Conservation (phyloP, 2,113 vertebrate genomes). For the Heterochromis multidens region DNA sequence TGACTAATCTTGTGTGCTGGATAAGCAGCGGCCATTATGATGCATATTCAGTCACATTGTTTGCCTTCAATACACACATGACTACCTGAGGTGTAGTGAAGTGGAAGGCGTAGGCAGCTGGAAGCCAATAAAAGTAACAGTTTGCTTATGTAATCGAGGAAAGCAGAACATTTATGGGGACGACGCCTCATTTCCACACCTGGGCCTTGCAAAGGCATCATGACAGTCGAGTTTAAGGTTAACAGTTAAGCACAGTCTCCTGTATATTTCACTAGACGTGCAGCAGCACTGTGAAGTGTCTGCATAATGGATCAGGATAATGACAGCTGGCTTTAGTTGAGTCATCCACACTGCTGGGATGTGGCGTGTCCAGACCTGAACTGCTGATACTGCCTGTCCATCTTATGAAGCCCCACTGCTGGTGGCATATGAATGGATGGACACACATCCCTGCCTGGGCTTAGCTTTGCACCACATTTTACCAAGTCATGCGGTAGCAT, state of each 20-base stretch:
- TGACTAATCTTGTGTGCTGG: neutral
- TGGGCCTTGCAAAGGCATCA: neutral
- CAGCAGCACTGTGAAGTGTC: neutral
- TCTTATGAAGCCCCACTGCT: neutral
- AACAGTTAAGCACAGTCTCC: neutral
- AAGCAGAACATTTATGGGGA: neutral
- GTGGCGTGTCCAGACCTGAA: constrained; percentile 9
- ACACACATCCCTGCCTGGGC: neutral
- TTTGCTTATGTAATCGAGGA: constrained; percentile 17
- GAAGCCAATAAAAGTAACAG: neutral
- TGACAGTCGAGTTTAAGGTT: neutral
- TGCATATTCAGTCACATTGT: neutral
- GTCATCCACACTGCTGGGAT: constrained; percentile 35
- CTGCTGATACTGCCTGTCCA: neutral
- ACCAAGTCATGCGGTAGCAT: neutral
- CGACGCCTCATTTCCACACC: neutral
- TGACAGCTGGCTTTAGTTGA: constrained; percentile 44
- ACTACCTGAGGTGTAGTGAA: constrained; percentile 25
- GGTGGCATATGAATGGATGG: neutral
- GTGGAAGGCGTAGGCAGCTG: constrained; percentile 13
- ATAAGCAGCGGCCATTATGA: neutral
- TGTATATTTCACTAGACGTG: neutral
- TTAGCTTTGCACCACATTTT: neutral
- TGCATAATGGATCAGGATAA: neutral
- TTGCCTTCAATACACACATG: neutral